Evolutionary conservation across 2,888 invertebrate genomes (phyloP).

Genomic region (Limulus polyphemus): DNA sequence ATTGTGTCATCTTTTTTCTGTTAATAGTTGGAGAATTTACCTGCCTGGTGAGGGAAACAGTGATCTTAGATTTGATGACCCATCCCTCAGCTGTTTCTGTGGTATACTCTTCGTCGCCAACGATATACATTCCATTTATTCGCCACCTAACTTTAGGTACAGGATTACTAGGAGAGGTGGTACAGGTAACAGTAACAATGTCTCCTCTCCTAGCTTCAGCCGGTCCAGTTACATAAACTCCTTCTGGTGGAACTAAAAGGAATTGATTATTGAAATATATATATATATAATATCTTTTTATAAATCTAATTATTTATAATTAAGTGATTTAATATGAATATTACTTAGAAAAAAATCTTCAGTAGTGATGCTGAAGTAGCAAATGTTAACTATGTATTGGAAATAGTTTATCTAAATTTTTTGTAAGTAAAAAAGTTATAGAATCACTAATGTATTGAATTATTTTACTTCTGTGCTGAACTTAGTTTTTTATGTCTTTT

Average conservation of each 20-base stretch:
- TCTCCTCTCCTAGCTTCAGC: constrained; percentile 34
- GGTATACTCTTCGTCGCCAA: constrained; percentile 24
- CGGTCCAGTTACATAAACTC: constrained; percentile 33
- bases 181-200: constrained; percentile 33
- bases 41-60: constrained; percentile 45
- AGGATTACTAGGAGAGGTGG: constrained; percentile 36
- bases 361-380: too few species aligned
- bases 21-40: constrained; percentile 12
- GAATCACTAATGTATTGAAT: too few species aligned
- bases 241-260: constrained; percentile 33
- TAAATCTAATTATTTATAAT: too few species aligned
- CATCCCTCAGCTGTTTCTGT: constrained; percentile 55
- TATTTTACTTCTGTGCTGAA: too few species aligned
- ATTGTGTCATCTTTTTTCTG: too few species aligned
- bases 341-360: too few species aligned
- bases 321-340: too few species aligned
- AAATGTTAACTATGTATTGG: too few species aligned
- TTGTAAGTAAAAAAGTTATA: too few species aligned
- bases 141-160: constrained; percentile 36
- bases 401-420: too few species aligned
- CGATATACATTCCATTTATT: constrained; percentile 30
- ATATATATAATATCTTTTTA: too few species aligned
- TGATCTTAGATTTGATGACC: constrained; percentile 79
- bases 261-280: background rate
- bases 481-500: too few species aligned